Percentiles rank a stretch among this genome's conserved stretches.
phyloP scores from a whole-genome alignment of 1,140 invertebrate species.

The Trichomalopsis sarcophagae region DNA sequence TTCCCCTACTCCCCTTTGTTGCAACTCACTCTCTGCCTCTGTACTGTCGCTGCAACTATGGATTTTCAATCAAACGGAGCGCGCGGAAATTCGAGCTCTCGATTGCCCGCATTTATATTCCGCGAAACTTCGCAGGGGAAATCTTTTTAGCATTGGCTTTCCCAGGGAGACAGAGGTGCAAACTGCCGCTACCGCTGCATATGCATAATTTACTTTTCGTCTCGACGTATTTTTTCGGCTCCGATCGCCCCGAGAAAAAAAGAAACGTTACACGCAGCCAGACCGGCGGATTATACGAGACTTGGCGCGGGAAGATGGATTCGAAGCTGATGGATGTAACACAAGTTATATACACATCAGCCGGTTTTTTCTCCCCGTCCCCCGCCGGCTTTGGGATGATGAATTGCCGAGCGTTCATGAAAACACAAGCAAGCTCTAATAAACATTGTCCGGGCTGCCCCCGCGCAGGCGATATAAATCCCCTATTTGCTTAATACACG shows the following conservation, averaged over 20 bases:
- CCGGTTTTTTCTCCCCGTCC: neutral
- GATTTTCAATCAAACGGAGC: neutral
- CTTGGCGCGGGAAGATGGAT: neutral
- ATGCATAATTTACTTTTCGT: no score
- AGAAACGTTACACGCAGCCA: neutral
- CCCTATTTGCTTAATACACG: neutral
- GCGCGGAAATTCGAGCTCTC: neutral
- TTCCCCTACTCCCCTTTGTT: neutral
- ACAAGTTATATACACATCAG: neutral
- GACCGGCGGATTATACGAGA: no score
- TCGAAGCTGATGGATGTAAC: neutral
- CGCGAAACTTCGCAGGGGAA: slow-evolving; percentile 5
- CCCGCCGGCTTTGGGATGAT: neutral
- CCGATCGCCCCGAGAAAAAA: neutral
- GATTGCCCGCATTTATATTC: neutral
- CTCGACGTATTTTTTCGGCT: no score
- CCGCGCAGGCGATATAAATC: neutral
- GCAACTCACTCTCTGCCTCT: no score
- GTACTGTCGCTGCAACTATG: neutral
- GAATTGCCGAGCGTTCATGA: neutral
- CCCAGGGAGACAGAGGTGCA: neutral
- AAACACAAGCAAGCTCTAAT: slow-evolving; percentile 4
- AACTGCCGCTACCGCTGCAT: no score
- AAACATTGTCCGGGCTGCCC: neutral
- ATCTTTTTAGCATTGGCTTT: slow-evolving; percentile 12